These are phyloP conservation scores for Menura novaehollandiae DNA, from an alignment of 2,113 vertebrate species.

Conservation along the genomic window DNA sequence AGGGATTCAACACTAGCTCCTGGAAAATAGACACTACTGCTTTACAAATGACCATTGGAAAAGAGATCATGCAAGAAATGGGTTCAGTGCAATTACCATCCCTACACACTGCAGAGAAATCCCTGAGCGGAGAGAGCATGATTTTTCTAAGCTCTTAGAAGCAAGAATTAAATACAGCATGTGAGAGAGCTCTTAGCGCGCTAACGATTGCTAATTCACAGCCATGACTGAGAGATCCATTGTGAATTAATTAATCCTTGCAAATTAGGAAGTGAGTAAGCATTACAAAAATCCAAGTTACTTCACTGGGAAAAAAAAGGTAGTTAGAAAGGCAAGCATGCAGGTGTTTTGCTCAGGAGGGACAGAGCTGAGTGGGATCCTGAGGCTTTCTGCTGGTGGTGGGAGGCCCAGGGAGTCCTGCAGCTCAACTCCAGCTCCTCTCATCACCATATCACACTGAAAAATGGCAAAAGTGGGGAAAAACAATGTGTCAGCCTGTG, in stretches of 20 bases:
- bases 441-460: too few relatives aligned
- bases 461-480: neutral
- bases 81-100: neutral
- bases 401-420: neutral
- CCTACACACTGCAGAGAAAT: neutral
- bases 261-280: neutral
- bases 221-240: neutral
- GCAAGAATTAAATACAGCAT: neutral
- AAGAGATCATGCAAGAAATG: neutral
- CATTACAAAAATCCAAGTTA: neutral
- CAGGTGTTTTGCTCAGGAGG: neutral
- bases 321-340: neutral
- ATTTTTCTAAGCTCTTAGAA: neutral
- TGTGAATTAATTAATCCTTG: slow-evolving; percentile 29
- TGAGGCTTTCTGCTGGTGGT: neutral
- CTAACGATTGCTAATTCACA: neutral
- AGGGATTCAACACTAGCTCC: neutral
- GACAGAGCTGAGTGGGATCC: neutral
- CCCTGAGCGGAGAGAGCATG: neutral
- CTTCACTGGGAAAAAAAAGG: neutral
- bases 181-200: neutral
- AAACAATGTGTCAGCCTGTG: neutral
- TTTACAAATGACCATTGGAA: neutral
- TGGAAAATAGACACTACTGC: neutral
- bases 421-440: neutral